Evolutionary conservation across 2,797 vertebrate species (phyloP).

Genomic region (Alfaro cultratus): DNA sequence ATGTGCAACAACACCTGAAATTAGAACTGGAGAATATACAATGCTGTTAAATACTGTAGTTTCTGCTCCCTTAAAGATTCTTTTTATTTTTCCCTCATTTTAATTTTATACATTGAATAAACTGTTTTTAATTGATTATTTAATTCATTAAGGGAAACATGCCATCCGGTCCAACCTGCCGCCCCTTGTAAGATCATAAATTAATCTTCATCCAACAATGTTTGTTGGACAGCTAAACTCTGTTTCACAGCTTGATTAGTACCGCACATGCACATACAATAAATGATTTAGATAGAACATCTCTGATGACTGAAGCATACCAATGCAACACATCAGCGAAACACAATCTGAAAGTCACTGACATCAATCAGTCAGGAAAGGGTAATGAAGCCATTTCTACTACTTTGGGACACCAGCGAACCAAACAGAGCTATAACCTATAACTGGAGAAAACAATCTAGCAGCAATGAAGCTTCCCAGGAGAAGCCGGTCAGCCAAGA

Average conservation of each 20-base stretch:
- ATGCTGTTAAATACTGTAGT: not conserved
- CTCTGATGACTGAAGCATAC: not conserved
- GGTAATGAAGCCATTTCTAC: not conserved
- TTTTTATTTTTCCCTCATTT: not conserved
- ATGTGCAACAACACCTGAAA: constrained; percentile 9
- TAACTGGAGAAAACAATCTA: too few relatives aligned
- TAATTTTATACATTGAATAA: not conserved
- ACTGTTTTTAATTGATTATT: not conserved
- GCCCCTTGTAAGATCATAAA: not conserved
- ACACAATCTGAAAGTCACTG: not conserved
- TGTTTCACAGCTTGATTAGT: not conserved
- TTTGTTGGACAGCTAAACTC: not conserved
- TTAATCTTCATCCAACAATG: not conserved
- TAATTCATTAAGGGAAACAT: not conserved
- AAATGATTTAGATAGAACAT: not conserved
- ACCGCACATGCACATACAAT: not conserved
- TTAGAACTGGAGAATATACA: constrained; percentile 10
- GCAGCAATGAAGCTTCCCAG: too few relatives aligned
- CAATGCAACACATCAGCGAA: not conserved
- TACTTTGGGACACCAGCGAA: too few relatives aligned
- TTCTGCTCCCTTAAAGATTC: not conserved
- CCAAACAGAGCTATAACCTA: too few relatives aligned
- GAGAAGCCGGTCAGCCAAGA: too few relatives aligned
- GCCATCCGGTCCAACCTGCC: not conserved
- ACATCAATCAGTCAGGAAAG: too few relatives aligned